These are phyloP conservation scores for Brachylomia viminalis DNA, from an alignment of 2,888 invertebrate genomes.

Conservation along the genomic window DNA sequence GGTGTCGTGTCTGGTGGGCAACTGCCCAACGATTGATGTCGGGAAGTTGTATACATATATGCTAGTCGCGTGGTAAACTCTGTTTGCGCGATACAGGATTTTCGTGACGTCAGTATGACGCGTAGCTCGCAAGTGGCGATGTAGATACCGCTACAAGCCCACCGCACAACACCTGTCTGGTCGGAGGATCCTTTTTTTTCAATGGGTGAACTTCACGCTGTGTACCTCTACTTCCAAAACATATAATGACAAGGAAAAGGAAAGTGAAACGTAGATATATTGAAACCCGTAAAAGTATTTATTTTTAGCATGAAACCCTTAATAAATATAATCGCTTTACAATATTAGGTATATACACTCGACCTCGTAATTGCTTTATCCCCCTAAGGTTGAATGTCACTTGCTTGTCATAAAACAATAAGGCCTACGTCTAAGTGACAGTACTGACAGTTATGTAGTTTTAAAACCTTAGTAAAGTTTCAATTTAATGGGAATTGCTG, in stretches of 20 bases:
- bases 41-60: too few relatives aligned
- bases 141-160: too few relatives aligned
- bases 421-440: neutral
- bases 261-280: neutral
- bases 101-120: too few relatives aligned
- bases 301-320: neutral
- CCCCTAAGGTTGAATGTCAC: neutral
- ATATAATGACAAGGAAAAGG: neutral
- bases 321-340: neutral
- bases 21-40: too few relatives aligned
- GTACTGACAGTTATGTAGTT: neutral
- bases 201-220: neutral
- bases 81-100: too few relatives aligned
- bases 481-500: neutral
- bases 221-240: neutral
- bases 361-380: neutral
- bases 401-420: neutral
- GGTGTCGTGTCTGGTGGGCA: too few relatives aligned
- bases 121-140: too few relatives aligned
- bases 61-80: too few relatives aligned
- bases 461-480: neutral
- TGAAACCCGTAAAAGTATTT: constrained; percentile 3
- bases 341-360: neutral
- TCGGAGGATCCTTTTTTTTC: neutral
- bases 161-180: neutral